Conservation (phyloP, 2,113 vertebrate genomes). For the Neotoma lepida region DNA sequence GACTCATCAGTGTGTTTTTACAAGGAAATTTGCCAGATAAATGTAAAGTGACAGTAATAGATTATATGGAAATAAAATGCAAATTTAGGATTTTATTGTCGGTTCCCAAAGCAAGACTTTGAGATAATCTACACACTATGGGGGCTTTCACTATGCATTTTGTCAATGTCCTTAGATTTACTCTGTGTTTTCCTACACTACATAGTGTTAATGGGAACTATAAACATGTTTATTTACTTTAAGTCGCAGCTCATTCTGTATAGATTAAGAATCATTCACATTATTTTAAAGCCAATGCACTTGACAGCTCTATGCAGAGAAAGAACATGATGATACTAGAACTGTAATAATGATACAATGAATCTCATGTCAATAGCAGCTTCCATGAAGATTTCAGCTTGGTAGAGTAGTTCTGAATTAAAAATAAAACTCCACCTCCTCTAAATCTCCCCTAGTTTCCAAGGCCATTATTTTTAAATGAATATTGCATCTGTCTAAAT, state of each 20-base stretch:
- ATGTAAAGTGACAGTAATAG: constrained; percentile 4
- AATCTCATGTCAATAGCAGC: not conserved
- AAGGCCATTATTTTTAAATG: constrained; percentile 22
- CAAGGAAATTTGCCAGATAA: constrained; percentile 7
- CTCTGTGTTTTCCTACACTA: not conserved
- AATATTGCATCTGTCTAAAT: not conserved
- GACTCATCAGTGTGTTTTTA: not conserved
- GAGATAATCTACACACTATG: not conserved
- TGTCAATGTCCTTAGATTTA: not conserved
- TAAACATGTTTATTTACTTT: not conserved
- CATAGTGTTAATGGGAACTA: not conserved
- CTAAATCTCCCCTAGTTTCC: not conserved
- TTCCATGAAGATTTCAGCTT: not conserved
- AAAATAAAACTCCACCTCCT: constrained; percentile 47
- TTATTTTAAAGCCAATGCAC: not conserved
- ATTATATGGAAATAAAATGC: constrained; percentile 32
- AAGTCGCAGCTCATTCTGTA: not conserved
- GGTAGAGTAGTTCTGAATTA: not conserved
- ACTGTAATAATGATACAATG: not conserved
- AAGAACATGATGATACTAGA: not conserved
- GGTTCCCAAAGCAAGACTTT: constrained; percentile 36
- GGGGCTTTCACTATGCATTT: not conserved
- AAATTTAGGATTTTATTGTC: constrained; percentile 24
- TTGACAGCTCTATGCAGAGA: constrained; percentile 10
- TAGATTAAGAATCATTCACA: constrained; percentile 24